Base-by-base conservation (phyloP, 2,888 invertebrate genomes). In the Idaea straminata region DNA sequence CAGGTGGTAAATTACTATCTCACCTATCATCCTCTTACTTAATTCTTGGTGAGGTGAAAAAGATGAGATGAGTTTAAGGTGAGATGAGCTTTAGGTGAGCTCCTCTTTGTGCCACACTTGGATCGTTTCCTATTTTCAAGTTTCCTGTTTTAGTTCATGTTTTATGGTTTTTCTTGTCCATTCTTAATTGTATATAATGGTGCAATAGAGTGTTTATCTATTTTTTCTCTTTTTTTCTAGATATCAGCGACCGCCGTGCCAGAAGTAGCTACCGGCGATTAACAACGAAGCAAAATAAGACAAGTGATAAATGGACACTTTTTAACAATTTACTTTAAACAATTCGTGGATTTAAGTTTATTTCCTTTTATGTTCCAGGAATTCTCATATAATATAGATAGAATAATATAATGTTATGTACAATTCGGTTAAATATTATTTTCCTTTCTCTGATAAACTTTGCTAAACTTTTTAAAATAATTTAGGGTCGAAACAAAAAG, bases 231-330 rank as follows among this genome's bases (percentile, higher is more conserved):
- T 78, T 77, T 1, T 65, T 86, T 83, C 0, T 85, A 92, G 92
- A 92, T 92, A 92, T 90, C 91, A 91, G 77, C 83, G 90, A 78
- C 85, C 86, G 91, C 87, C 91, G 88, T 90, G 91, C 83, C 85
- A 90, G 77, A 88, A 88, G 67, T 87, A 87, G 85, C 86, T 75
- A 75, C 79, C 89, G 89, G 89, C 89, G 87, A 74, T 69, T 76
- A 81, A 88, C 91, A 91, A 90, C 91, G 91, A 91, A 90, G 80
- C 80, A 78, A 82, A 67, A 66, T 70, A 82, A 91, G 90, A 66
- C 69, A 82, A 91, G 90, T 91, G 91, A 89, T 83, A 84, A 61
- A 47, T 10, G 79, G 88, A 91, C 90, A 87, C 86, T 88, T 62
- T 71, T 76, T 74, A 64, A 68, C 69, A 74, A 73, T 79, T 75